Base-by-base conservation (phyloP, 2,113 vertebrate species). In the Hassar affinis region DNA sequence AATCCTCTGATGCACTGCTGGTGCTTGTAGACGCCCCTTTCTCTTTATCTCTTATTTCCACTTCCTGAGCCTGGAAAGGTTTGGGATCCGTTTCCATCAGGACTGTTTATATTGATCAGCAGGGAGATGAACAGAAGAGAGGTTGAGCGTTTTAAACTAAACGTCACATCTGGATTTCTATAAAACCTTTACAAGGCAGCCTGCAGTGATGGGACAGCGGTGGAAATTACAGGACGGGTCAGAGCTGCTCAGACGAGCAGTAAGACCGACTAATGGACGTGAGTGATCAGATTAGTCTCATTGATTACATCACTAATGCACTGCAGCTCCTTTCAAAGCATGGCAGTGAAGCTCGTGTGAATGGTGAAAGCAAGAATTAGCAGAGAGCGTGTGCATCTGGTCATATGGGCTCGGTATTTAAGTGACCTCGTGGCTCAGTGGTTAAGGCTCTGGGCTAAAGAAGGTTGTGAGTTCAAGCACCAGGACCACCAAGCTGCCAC, bases 251-350 rank as follows among this genome's bases (percentile, higher is more conserved):
- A 78, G 54, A 42, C 18, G 5, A 79, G 25, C 56, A 47, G 59
- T 14, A 42, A 30, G 78, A 27, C 78, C 30, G 79, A 54, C 61
- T 80, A 68, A 80, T 80, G 79, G 61, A 68, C 35, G 47, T 2
- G 61, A 33, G 20, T 5, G 11, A 80, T 68, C 61, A 52, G 79
- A 80, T 80, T 80, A 80, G 59, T 14, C 49, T 80, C 27, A 80
- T 42, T 80, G 79, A 80, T 80, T 68, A 38, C 14, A 66, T 68
- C 61, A 52, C 61, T 80, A 80, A 66, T 51, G 45, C 79, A 66
- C 61, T 66, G 45, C 61, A 80, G 27, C 47, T 35, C 10, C 18
- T 56, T 33, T 54, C 10, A 4, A 38, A 56, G 74, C 4, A 22
- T 18, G 25, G 20, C 0, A 4, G 5, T 0, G 30, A 77, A 64